Percentiles rank a stretch among this genome's conserved stretches.
These are phyloP conservation scores for Tetramorium alpestre DNA, from an alignment of 1,140 invertebrate species.

Conservation along the genomic window DNA sequence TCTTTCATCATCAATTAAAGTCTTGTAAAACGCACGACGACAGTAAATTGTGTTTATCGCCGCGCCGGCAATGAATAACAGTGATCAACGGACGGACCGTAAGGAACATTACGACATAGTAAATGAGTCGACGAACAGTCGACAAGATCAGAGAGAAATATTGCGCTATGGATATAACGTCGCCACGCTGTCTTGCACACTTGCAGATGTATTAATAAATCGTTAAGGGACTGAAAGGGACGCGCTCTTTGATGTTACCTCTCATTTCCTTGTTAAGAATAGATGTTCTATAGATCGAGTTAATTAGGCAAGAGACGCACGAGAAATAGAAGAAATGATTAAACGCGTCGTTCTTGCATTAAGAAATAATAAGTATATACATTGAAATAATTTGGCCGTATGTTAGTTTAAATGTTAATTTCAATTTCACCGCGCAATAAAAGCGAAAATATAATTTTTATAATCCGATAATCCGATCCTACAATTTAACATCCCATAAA, in stretches of 20 bases:
- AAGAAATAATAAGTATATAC: neutral
- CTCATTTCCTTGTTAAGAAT: neutral
- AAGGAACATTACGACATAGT: conserved; percentile 35
- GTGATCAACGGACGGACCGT: conserved; percentile 22
- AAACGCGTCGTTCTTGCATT: too few species aligned
- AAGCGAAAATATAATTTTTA: neutral
- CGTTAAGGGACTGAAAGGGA: neutral
- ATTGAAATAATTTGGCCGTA: neutral
- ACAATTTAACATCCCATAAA: neutral
- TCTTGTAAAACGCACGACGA: conserved; percentile 37
- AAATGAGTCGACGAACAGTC: conserved; percentile 38
- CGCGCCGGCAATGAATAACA: conserved; percentile 33
- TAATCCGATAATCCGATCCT: neutral
- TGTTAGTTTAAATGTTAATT: neutral
- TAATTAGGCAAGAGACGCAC: neutral
- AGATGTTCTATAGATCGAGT: neutral
- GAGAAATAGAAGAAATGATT: neutral
- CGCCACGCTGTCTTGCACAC: neutral
- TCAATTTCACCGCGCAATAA: neutral
- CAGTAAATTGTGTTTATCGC: conserved; percentile 40
- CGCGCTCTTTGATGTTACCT: conserved; percentile 12
- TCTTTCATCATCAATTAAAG: conserved; percentile 48
- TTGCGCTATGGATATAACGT: neutral
- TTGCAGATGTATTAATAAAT: conserved; percentile 25
- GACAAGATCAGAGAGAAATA: conserved; percentile 27